A percentile compares a stretch with the other conserved stretches of the same genome.
These are phyloP conservation scores for Montipora capitata DNA, from an alignment of 92 coral and sea anemone genomes.

Conservation along the genomic window DNA sequence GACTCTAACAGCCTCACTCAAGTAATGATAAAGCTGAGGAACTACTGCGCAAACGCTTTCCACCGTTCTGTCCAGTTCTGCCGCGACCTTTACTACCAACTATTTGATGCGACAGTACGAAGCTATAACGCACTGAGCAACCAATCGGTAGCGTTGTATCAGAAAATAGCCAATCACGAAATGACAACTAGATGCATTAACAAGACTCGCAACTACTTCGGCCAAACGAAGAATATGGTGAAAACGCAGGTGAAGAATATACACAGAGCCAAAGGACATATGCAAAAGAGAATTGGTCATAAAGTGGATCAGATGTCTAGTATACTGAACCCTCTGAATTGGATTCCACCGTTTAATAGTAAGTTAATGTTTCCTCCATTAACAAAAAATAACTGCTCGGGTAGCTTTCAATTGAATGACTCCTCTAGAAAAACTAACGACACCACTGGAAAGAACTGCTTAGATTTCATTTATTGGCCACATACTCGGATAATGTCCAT, in stretches of 20 bases:
- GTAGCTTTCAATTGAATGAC: background rate
- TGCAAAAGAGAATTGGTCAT: slow-evolving; percentile 80
- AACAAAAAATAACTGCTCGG: background rate
- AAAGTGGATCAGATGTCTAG: slow-evolving; percentile 65
- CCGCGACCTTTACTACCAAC: slow-evolving; percentile 64
- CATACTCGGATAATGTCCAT: no score
- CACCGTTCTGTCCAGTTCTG: slow-evolving; percentile 72
- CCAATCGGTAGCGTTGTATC: slow-evolving; percentile 68
- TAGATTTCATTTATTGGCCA: no score
- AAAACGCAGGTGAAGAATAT: slow-evolving; percentile 75
- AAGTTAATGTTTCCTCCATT: slow-evolving; percentile 48
- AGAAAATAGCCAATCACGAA: slow-evolving; percentile 66
- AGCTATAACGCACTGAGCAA: slow-evolving; percentile 70
- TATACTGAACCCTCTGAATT: slow-evolving; percentile 81
- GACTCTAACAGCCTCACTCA: slow-evolving; percentile 65
- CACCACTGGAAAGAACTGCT: background rate
- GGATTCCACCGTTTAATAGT: slow-evolving; percentile 99
- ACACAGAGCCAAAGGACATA: slow-evolving; percentile 73
- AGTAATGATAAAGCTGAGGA: slow-evolving; percentile 54
- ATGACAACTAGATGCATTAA: slow-evolving; percentile 64
- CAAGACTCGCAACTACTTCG: slow-evolving; percentile 72
- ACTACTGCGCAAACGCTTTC: slow-evolving; percentile 59
- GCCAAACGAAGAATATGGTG: slow-evolving; percentile 76
- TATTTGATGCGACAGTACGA: slow-evolving; percentile 46
- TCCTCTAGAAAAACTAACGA: background rate